Base-by-base conservation (phyloP, 1,140 invertebrate genomes). In the Conus ventricosus region DNA sequence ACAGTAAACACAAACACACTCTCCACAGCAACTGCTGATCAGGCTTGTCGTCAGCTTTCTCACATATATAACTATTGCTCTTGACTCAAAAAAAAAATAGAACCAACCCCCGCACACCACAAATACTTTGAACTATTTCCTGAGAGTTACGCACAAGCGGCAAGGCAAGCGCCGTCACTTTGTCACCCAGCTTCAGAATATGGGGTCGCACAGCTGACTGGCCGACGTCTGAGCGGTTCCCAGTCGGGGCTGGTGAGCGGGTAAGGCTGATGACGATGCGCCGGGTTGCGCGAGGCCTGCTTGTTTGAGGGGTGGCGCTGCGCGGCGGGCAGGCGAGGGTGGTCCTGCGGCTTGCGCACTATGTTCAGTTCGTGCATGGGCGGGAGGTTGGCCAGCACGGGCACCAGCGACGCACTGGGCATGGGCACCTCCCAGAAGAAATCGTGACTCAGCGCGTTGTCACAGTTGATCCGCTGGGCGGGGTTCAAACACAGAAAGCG, bases 401-500 rank as follows among this genome's bases (percentile, higher is more conserved):
- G 67, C 8, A 71, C 67, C 67, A 71, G 67, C 13, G 67, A 71
- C 0, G 15, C 20, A 20, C 67, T 71, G 67, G 98, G 98, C 97
- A 99, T 97, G 13, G 99, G 99, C 94, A 99, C 98, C 2, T 97
- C 98, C 98, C 98, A 99, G 94, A 99, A 99, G 95, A 99, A 99
- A 93, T 99, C 98, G 92, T 99, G 98, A 96, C 99, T 99, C 2
- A 99, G 94, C 0, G 99, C 98, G 1, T 97, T 97, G 93, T 99
- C 98, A 0, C 98, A 97, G 95, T 99, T 98, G 57, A 97, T 97
- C 90, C 99, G 96, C 94, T 98, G 98, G 0, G 97, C 96, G 0
- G 99, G 99, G 95, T 99, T 98, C 27, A 99, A 95, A 27, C 97
- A 97, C 13, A 99, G 94, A 11, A 99, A 95, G 94, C 98, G 98